These are phyloP conservation scores for Lithophane leautieri DNA, from an alignment of 2,888 invertebrate genomes.

Conservation along the genomic window DNA sequence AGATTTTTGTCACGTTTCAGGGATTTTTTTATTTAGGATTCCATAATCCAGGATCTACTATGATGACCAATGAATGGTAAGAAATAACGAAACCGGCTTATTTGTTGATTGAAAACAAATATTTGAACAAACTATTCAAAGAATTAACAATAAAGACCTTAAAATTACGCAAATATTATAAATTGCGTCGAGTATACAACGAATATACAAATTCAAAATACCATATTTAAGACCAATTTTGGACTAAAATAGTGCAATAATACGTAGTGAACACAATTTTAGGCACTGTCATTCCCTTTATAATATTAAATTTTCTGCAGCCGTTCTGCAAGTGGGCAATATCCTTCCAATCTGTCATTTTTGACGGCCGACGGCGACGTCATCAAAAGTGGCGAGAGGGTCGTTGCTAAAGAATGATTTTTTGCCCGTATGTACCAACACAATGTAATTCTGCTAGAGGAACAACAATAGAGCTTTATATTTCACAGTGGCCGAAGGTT, in stretches of 20 bases:
- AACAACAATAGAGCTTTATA: constrained; percentile 22
- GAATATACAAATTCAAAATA: neutral
- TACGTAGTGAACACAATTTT: neutral
- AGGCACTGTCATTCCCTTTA: neutral
- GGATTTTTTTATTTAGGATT: neutral
- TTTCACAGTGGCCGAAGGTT: neutral
- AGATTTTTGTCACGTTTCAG: constrained; percentile 13
- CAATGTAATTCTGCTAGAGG: neutral
- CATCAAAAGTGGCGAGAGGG: neutral
- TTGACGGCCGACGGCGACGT: neutral
- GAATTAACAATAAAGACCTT: neutral
- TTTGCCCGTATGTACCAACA: neutral
- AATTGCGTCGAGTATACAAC: neutral
- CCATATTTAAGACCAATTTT: neutral
- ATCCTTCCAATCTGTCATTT: constrained; percentile 12
- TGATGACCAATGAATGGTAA: neutral
- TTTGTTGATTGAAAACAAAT: neutral
- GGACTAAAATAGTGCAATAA: neutral
- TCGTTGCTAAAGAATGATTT: neutral
- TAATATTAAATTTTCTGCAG: constrained; percentile 5
- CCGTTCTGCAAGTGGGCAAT: neutral
- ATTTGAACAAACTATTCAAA: neutral
- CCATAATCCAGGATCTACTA: too few species aligned
- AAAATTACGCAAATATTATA: neutral
- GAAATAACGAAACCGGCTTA: neutral